Base-by-base conservation (phyloP, 2,113 vertebrate species). In the Sinocyclocheilus rhinocerous region DNA sequence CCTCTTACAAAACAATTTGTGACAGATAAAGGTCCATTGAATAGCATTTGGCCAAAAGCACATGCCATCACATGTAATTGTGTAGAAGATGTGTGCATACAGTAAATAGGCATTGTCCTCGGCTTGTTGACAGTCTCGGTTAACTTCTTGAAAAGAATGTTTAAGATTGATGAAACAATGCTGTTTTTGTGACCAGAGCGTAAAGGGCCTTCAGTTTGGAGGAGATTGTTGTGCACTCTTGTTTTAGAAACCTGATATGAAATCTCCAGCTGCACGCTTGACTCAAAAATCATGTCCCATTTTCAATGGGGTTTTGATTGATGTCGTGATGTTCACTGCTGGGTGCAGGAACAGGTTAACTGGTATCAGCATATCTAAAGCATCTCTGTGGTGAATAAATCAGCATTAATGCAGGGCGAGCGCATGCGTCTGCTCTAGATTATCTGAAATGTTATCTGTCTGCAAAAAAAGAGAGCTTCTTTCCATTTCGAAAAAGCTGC, bases 71-170 rank as follows among this genome's bases (percentile, higher is more conserved):
- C 42, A 50, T 15, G 67, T 33, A 33, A 50, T 57, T 83, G 79
- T 83, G 57, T 45, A 45, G 12, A 45, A 81, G 10, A 45, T 42
- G 45, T 39, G 61, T 59, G 26, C n/a, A n/a, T 33, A 65, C n/a
- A 55, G 65, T 15, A 85, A 83, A 78, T 26, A 73, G 9, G 15
- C 11, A 83, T 89, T 67, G 86, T 89, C 50, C 48, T 82, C 8
- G 3, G 0, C 6, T 36, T 87, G 87, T 81, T 85, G 72, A 81
- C 61, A 36, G 63, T 76, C 76, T 42, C 59, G 36, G 48, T 86
- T 29, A 42, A 29, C 73, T 50, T 73, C 73, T 18, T 10, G n/a
- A 33, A 52, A 29, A 63, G 24, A 79, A 63, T 81, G 39, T 50
- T 76, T 33, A 22, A 48, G 42, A 78, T 63, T 39, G 33, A 8